Evolutionary conservation across 2,888 invertebrate species (phyloP), one percentile per base, ranked within the genome.

Genomic region (Torymus texanus): DNA sequence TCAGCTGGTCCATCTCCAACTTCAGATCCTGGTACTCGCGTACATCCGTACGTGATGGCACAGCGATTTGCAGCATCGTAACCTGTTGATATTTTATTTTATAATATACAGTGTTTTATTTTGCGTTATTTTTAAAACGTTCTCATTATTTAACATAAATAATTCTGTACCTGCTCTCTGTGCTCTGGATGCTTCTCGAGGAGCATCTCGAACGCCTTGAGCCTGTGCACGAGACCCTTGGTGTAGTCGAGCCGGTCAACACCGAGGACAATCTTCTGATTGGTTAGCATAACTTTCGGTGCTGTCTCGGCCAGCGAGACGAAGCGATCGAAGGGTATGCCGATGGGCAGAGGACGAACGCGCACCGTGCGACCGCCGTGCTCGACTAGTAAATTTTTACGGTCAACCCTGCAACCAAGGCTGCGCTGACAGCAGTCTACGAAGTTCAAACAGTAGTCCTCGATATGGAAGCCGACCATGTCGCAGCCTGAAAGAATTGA

Each of bases 391-490:
- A 97, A 92, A 87, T 96, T 95, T 88, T 96, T 97, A 59, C 96
- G 93, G 89, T 97, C 97, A 13, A 97, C 97, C 88, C 97, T 94
- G 87, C 97, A 96, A 79, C 97, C 97, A 81, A 97, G 91, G 86
- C 95, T 94, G 83, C 97, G 93, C 90, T 97, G 96, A 88, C 97
- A 97, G 88, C 97, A 97, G 88, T 97, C 97, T 55, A 97, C 95
- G 87, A 97, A 97, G 90, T 97, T 97, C 81, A 97, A 91, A 86
- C 97, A 97, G 89, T 97, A 97, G 88, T 97, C 97, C 83, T 95
- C 95, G 85, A 97, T 97, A 88, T 97, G 97, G 89, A 97, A 97
- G 58, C 97, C 97, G 63, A 97, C 97, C 95, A 97, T 95, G 87
- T 97, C 97, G 90, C 97, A 97, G 84, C 95, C 95, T 94, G 89